phyloP scores from a whole-genome alignment of 2,888 invertebrate genomes.

The Silvanus unidentatus region DNA sequence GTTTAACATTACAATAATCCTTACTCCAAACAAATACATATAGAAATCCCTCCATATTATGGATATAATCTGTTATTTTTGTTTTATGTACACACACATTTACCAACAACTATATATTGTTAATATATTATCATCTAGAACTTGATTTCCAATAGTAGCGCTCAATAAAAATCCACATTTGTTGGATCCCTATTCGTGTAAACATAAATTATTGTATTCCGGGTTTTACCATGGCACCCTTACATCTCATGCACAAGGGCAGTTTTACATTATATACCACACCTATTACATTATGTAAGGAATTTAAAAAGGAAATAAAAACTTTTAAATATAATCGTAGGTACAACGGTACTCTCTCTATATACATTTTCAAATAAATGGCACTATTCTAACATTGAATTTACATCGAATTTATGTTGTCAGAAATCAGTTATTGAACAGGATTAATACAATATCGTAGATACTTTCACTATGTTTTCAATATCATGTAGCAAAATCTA shows the following conservation, averaged over 20 bases:
- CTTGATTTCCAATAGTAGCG: slow-evolving; percentile 25
- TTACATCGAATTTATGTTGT: slow-evolving; percentile 7
- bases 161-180: slow-evolving; percentile 9
- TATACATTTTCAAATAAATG: slow-evolving; percentile 7
- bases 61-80: slow-evolving; percentile 19
- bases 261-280: too few species aligned
- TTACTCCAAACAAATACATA: slow-evolving; percentile 20
- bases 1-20: too few species aligned
- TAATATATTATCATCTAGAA: slow-evolving; percentile 14
- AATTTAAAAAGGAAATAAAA: too few species aligned
- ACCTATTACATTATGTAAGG: too few species aligned
- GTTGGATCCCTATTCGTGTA: slow-evolving; percentile 2
- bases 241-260: too few species aligned
- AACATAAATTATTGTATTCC: slow-evolving; percentile 7
- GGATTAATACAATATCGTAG: slow-evolving; percentile 11
- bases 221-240: too few species aligned
- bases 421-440: not conserved
- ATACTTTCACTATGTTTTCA: slow-evolving; percentile 9
- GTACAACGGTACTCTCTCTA: too few species aligned
- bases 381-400: slow-evolving; percentile 15
- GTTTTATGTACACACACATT: slow-evolving; percentile 24
- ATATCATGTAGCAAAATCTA: slow-evolving; percentile 10
- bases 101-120: slow-evolving; percentile 22
- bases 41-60: slow-evolving; percentile 15
- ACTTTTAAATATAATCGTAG: too few species aligned